Conservation (phyloP, 2,113 vertebrate genomes). For the Pelobates fuscus region DNA sequence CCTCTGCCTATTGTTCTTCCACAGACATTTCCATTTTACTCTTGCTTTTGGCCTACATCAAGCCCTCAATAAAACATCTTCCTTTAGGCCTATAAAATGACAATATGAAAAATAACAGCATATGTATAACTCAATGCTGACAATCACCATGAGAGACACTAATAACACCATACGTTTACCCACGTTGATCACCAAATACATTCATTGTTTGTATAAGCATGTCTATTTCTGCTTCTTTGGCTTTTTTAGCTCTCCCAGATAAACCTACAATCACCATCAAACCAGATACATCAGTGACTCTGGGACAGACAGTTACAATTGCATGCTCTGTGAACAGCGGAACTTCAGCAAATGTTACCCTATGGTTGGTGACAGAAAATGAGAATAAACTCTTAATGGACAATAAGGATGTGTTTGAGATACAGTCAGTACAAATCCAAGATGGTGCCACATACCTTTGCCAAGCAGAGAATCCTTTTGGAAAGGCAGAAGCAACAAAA, state of each 20-base stretch:
- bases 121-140: too few species aligned
- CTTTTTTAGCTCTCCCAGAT: slow-evolving; percentile 51
- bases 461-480: slow-evolving; percentile 56
- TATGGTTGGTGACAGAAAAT: slow-evolving; percentile 54
- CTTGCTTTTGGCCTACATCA: too few species aligned
- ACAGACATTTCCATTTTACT: too few species aligned
- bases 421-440: slow-evolving; percentile 49
- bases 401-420: slow-evolving; percentile 20
- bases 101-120: too few species aligned
- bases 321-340: slow-evolving; percentile 52
- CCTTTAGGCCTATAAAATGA: too few species aligned
- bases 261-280: slow-evolving; percentile 48
- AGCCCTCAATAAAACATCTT: too few species aligned
- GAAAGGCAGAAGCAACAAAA: slow-evolving; percentile 47
- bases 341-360: slow-evolving; percentile 50
- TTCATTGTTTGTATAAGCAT: too few species aligned
- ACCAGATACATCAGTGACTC: slow-evolving; percentile 55
- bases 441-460: slow-evolving; percentile 58
- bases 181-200: neutral
- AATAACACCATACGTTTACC: neutral
- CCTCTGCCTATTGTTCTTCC: too few species aligned
- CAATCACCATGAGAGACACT: too few species aligned
- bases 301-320: slow-evolving; percentile 60
- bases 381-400: slow-evolving; percentile 3
- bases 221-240: neutral